A percentile compares a stretch with the other conserved stretches of the same genome.
Conservation (phyloP, 2,797 vertebrate species). For the Xyrichtys novacula region DNA sequence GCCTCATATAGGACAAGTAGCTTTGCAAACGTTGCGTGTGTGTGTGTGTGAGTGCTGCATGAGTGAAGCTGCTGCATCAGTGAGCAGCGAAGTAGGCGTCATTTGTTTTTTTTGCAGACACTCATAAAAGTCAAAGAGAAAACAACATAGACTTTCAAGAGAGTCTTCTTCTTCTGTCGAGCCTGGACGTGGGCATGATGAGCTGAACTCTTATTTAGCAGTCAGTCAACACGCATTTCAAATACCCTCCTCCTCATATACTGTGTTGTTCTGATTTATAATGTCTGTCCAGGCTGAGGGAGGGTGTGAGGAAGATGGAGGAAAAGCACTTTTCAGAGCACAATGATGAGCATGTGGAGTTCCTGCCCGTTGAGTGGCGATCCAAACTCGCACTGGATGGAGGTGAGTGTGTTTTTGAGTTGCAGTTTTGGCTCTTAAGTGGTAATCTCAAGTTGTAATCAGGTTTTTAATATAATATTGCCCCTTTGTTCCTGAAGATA, state of each 20-base stretch:
- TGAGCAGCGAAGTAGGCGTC: conserved; percentile 35
- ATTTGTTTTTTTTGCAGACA: conserved; percentile 29
- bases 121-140: conserved; percentile 27
- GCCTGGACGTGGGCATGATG: no score
- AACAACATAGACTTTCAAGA: conserved; percentile 2
- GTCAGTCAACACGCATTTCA: neutral
- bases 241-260: neutral
- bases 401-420: conserved; percentile 82
- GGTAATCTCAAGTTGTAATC: no score
- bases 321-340: conserved; percentile 95
- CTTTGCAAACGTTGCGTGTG: conserved; percentile 24
- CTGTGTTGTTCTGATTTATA: conserved; percentile 4
- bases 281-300: conserved; percentile 89
- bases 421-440: no score
- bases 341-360: conserved; percentile 93
- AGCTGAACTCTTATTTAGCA: no score
- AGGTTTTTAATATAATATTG: conserved; percentile 4
- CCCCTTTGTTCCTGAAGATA: conserved; percentile 84
- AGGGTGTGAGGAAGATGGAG: conserved; percentile 96
- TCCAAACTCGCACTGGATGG: conserved; percentile 96
- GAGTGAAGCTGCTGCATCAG: conserved; percentile 50
- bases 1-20: conserved; percentile 29
- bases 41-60: conserved; percentile 18
- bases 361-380: conserved; percentile 98
- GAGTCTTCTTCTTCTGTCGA: no score